A percentile compares a stretch with the other conserved stretches of the same genome.
phyloP scores from a whole-genome alignment of 2,797 vertebrate genomes.

The Paramormyrops hopkinsi region DNA sequence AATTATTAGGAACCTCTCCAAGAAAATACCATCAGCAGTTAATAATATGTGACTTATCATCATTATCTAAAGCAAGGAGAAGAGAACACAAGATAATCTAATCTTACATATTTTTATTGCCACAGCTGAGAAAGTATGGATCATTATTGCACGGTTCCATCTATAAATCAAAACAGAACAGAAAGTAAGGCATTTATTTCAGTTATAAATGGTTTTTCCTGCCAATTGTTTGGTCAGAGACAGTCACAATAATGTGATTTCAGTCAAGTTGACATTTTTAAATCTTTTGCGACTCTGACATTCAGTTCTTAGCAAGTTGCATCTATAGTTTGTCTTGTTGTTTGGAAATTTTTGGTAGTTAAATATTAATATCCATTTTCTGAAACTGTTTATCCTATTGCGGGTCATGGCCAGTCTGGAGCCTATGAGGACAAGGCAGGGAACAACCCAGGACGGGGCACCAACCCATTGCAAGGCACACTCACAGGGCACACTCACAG shows the following conservation, averaged over 20 bases:
- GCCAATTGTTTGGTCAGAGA: not conserved
- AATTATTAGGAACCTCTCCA: not conserved
- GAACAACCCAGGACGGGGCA: not conserved
- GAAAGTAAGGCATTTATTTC: conserved; percentile 3
- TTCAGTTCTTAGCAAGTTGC: not conserved
- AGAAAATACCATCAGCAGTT: conserved; percentile 17
- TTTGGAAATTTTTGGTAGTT: not conserved
- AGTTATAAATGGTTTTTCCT: not conserved
- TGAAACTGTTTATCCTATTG: not conserved
- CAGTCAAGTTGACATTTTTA: not conserved
- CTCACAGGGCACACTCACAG: not conserved
- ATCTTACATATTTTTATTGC: not conserved
- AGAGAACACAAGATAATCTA: not conserved
- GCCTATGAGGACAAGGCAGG: not conserved
- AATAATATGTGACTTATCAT: conserved; percentile 6
- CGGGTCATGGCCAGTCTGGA: not conserved
- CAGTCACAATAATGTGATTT: not conserved
- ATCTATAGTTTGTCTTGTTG: not conserved
- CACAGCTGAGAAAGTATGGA: not conserved
- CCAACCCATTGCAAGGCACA: not conserved
- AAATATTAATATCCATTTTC: not conserved
- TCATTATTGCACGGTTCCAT: not conserved
- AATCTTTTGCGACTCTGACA: not conserved
- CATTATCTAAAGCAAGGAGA: conserved; percentile 7
- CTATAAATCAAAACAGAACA: not conserved